Evolutionary conservation across 2,888 invertebrate species (phyloP).

Genomic region (Synergus laeviventris): DNA sequence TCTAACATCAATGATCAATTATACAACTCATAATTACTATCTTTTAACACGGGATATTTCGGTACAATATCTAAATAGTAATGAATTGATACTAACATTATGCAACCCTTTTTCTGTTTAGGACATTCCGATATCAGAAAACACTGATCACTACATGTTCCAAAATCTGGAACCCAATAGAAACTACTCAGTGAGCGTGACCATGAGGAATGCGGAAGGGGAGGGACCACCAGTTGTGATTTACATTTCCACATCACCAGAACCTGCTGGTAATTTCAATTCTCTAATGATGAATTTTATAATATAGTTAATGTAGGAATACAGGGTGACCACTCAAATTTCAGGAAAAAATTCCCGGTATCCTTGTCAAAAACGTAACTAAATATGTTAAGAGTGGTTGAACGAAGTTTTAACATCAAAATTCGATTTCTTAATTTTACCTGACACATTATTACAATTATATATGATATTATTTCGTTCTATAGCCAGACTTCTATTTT

Average conservation of each 20-base stretch:
- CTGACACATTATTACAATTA: too few species aligned
- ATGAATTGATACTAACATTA: neutral
- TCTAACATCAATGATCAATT: conserved; percentile 47
- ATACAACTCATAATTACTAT: neutral
- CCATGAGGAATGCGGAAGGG: conserved; percentile 88
- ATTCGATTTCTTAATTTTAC: too few species aligned
- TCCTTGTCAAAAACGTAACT: too few species aligned
- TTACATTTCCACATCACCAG: conserved; percentile 82
- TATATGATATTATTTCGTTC: too few species aligned
- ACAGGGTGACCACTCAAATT: neutral
- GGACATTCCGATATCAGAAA: conserved; percentile 86
- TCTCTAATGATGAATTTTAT: conserved; percentile 26
- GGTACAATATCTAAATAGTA: neutral
- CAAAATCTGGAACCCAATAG: conserved; percentile 84
- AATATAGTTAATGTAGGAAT: conserved; percentile 7
- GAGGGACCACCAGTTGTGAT: conserved; percentile 85
- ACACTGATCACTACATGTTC: conserved; percentile 84
- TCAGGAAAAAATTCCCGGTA: neutral
- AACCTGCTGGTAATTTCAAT: conserved; percentile 79
- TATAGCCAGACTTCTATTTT: too few species aligned
- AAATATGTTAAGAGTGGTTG: neutral
- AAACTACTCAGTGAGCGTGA: conserved; percentile 87
- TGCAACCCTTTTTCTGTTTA: conserved; percentile 67
- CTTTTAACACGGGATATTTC: conserved; percentile 47
- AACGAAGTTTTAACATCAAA: too few species aligned